Base-by-base conservation (phyloP, 2,797 vertebrate genomes). In the Heteromormyrus szaboi region DNA sequence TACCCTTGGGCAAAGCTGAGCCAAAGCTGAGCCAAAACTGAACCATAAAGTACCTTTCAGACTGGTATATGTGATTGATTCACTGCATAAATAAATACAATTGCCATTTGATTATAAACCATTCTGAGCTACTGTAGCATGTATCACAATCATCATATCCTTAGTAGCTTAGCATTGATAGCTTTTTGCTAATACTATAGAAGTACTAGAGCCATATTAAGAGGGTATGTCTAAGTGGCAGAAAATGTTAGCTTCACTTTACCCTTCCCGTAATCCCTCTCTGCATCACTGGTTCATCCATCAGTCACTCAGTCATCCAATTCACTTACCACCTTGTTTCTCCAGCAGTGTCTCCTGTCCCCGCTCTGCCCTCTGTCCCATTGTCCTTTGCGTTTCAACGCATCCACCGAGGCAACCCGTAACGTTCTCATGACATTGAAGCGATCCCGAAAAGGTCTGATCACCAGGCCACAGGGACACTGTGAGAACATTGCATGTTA, bases 261-360 rank as follows among this genome's bases (percentile, higher is more conserved):
- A 29, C 22, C 25, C 29, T 46, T 68, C 56, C 59, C n/a, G 48
- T 48, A 62, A 56, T 62, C 51, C 85, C 33, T 29, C 37, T 46
- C 37, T 87, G 11, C 86, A 44, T 87, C 19, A 65, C 46, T 22
- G 12, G 14, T 50, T 51, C 83, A 25, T 51, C 46, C 81, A 68
- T 89, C 48, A 17, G 81, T 33, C 84, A 76, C 87, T 88, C 81
- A 50, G 25, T 29, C 85, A 50, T 29, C 83, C 25, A 44, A 12
- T 68, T 50, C 4, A 14, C n/a, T 88, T 62, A 56, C n/a, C 48
- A 46, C 59, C 53, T 54, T 22, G 8, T 86, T 11, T 25, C 46
- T 85, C 86, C n/a, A 14, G 51, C 87, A 88, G 7, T 86, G 87
- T 86, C 29, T 85, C 46, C 48, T 44, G 7, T n/a, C 19, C 85